Base-by-base conservation (phyloP, 2,113 vertebrate genomes). In the Calyptomena viridis region DNA sequence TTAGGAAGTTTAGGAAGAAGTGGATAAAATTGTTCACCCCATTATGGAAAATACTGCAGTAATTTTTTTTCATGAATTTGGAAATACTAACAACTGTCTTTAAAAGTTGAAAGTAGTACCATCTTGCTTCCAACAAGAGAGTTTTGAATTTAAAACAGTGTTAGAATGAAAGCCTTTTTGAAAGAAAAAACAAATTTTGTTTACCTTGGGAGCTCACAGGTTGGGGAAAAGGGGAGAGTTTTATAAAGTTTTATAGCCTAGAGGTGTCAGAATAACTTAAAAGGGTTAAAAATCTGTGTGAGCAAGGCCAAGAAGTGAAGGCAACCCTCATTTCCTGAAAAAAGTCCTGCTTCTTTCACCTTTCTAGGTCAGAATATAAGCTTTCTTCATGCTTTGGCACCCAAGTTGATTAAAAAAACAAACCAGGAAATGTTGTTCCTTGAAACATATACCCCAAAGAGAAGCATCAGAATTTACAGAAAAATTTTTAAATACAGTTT, bases 131-230 rank as follows among this genome's bases (percentile, higher is more conserved):
- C 53, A 82, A 74, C 24, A 79, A 42, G 22, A 58, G 72, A 91
- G 42, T 28, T 89, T 82, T 91, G 33, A 46, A 67, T 87, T 97
- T 69, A 84, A 95, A 94, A 76, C 7, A 40, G 35, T 80, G n/a
- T 50, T 75, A 86, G 30, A 93, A 92, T 77, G 47, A 78, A 25
- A 78, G 18, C 20, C 53, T 66, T 90, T 69, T 47, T 8, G 8
- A 58, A 71, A 87, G 52, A 35, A 59, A 79, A 89, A 72, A 8
- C 0, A 2, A 80, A 35, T 72, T 83, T 84, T 74, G 4, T 75
- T 85, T 93, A 71, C 5, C 64, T 88, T 74, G 19, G 28, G 77
- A 90, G 16, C 14, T 87, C 22, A 37, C 13, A 42, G 8, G 14
- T 46, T 31, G 11, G 24, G 56, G 8, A 40, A 83, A 91, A 77